These are phyloP conservation scores for Hapalemur alaotrensis DNA, from an alignment of 2,797 vertebrate genomes.

Conservation along the genomic window DNA sequence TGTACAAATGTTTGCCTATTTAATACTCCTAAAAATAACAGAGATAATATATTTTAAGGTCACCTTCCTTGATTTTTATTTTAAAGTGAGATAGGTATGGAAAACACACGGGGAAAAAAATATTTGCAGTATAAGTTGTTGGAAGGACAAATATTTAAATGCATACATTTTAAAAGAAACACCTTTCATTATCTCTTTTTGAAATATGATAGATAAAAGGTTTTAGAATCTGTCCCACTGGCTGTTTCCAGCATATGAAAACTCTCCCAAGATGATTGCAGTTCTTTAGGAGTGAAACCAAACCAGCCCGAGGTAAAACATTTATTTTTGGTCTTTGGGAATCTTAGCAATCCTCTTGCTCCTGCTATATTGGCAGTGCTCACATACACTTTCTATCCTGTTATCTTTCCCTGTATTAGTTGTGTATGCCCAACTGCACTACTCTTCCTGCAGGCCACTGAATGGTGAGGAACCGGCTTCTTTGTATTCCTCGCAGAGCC, in stretches of 20 bases:
- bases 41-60: background rate
- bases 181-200: background rate
- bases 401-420: background rate
- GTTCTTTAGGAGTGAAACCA: background rate
- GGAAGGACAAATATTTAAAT: slow-evolving; percentile 47
- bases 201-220: background rate
- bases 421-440: too few relatives aligned
- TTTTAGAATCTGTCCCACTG: slow-evolving; percentile 28
- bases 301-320: background rate
- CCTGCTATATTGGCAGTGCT: background rate
- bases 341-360: background rate
- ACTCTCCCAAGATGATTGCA: background rate
- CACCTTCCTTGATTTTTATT: slow-evolving; percentile 27
- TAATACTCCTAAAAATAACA: background rate
- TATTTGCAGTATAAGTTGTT: slow-evolving; percentile 6
- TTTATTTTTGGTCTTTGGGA: background rate
- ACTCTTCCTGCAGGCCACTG: background rate
- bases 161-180: slow-evolving; percentile 35
- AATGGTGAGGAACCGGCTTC: background rate
- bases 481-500: slow-evolving; percentile 1
- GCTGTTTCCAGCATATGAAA: slow-evolving; percentile 6
- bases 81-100: background rate
- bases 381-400: too few relatives aligned
- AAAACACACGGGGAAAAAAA: slow-evolving; percentile 1
- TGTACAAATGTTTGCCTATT: slow-evolving; percentile 10